Base-by-base conservation (phyloP, 2,888 invertebrate genomes). In the Melanophora roralis region DNA sequence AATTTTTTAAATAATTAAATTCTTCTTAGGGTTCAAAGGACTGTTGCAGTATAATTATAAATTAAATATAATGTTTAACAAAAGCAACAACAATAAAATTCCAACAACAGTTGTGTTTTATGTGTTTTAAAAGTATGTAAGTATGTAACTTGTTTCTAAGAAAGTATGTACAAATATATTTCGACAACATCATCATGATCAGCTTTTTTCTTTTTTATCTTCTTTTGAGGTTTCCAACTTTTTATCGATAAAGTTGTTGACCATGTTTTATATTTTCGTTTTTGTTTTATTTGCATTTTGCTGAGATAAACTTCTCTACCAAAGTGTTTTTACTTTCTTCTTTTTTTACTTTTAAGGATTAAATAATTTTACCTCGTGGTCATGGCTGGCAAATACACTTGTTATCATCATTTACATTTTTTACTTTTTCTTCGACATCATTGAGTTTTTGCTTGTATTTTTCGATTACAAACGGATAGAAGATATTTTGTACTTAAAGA, bases 241-340 rank as follows among this genome's bases (percentile, higher is more conserved):
- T 78, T 78, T 78, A 78, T 78, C 67, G 72, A 78, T 67, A 73
- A 72, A 67, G 72, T 78, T 68, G 72, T 78, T 65, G 72, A 62
- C 59, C 60, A 62, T 72, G 19, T 72, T 60, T 49, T 67, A 38
- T 60, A 11, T 57, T 45, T 49, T 3, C 14, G 21, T 19, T 23
- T 19, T 53, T n/a, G n/a, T 59, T 45, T 7, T 45, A 6, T 68
- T 47, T 47, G 3, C 34, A 49, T 32, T 49, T 49, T 69, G 23
- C 64, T 69, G 49, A n/a, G n/a, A 45, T 65, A 34, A 43, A 51
- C 51, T 60, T 71, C n/a, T 62, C 16, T 36, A 12, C 43, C 36
- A 72, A 62, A 62, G 72, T 51, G 51, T 38, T n/a, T n/a, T n/a
- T n/a, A n/a, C 27, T 27, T 27, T 67, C 38, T 68, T 62, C 19